Conservation (phyloP, 2,888 invertebrate genomes). For the Drosophila algonquin region DNA sequence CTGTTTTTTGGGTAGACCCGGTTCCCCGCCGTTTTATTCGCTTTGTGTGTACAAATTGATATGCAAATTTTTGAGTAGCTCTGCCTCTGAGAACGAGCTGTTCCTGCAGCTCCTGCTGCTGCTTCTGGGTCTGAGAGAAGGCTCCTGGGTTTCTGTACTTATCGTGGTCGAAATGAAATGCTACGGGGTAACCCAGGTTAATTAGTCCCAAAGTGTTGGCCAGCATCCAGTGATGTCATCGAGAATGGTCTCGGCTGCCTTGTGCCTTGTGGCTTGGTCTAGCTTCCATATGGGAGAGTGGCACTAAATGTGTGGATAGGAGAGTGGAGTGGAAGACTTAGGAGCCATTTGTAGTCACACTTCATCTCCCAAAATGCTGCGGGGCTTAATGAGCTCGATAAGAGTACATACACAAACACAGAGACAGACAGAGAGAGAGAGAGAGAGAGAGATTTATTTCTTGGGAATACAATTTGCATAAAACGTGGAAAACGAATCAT, state of each 20-base stretch:
- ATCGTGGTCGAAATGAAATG: conserved; percentile 44
- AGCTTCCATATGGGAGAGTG: not conserved
- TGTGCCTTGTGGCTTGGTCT: not conserved
- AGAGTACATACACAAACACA: not conserved
- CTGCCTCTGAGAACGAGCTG: conserved; percentile 21
- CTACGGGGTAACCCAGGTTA: conserved; percentile 59
- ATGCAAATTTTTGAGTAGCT: conserved; percentile 75
- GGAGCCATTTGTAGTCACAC: not conserved
- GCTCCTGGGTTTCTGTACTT: conserved; percentile 26
- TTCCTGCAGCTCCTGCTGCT: not conserved
- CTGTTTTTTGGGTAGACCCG: conserved; percentile 5
- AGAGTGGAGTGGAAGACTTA: not conserved
- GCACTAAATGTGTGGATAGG: not conserved
- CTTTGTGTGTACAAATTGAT: conserved; percentile 77
- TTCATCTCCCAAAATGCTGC: not conserved
- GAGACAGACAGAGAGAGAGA: no score
- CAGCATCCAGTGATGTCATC: conserved; percentile 30
- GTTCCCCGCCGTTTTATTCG: conserved; percentile 15
- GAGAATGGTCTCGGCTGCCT: not conserved
- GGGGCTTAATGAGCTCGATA: conserved; percentile 22
- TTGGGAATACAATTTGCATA: not conserved
- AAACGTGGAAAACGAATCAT: not conserved
- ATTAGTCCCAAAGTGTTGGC: conserved; percentile 69
- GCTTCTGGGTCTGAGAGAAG: conserved; percentile 16
- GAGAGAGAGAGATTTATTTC: not conserved